phyloP scores from a whole-genome alignment of 2,888 invertebrate species.

The Tyria jacobaeae region DNA sequence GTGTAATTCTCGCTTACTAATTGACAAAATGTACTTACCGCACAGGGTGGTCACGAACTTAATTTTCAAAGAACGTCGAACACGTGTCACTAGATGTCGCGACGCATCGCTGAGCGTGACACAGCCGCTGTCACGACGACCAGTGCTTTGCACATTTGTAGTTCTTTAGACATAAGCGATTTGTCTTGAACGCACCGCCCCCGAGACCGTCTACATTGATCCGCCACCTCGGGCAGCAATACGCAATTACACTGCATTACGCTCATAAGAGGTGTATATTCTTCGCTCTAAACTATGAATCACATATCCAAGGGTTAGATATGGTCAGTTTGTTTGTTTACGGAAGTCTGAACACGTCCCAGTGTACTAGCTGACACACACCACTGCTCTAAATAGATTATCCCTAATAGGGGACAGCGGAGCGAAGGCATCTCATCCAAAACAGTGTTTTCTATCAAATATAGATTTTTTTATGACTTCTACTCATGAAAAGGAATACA shows the following conservation, averaged over 20 bases:
- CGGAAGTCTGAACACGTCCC: slow-evolving; percentile 10
- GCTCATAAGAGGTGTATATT: slow-evolving; percentile 17
- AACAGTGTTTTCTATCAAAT: background rate
- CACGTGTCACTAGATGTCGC: slow-evolving; percentile 18
- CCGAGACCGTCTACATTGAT: slow-evolving; percentile 36
- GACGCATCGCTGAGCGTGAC: slow-evolving; percentile 18
- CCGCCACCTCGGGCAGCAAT: slow-evolving; percentile 25
- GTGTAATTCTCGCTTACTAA: background rate
- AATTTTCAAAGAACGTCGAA: slow-evolving; percentile 20
- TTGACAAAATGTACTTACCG: slow-evolving; percentile 15
- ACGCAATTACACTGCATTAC: slow-evolving; percentile 36
- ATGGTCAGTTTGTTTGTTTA: slow-evolving; percentile 30
- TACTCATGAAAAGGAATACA: too few relatives aligned
- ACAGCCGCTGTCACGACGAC: slow-evolving; percentile 15
- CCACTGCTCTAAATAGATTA: background rate
- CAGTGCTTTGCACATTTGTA: slow-evolving; percentile 5
- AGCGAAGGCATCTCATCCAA: background rate
- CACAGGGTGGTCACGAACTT: slow-evolving; percentile 16
- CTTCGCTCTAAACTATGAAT: slow-evolving; percentile 3
- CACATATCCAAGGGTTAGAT: slow-evolving; percentile 21
- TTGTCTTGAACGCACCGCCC: slow-evolving; percentile 37
- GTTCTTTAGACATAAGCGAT: slow-evolving; percentile 48
- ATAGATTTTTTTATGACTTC: background rate
- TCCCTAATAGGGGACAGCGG: background rate
- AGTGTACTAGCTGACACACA: slow-evolving; percentile 2